phyloP scores from a whole-genome alignment of 2,797 vertebrate genomes.

The Sphenodon punctatus region DNA sequence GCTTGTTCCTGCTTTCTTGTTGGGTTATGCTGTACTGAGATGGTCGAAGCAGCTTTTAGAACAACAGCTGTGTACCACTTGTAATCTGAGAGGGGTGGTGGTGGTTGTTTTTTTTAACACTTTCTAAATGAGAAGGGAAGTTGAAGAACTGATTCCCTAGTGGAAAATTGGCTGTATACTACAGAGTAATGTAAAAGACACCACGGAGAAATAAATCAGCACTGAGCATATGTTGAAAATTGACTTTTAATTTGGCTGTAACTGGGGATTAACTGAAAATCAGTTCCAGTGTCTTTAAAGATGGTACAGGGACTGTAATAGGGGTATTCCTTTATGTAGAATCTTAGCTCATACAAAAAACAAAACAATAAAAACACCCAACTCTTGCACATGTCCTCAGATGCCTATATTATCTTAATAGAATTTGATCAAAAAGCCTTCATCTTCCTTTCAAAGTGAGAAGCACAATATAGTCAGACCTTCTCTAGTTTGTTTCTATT shows the following conservation, averaged over 20 bases:
- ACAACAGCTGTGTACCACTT: neutral
- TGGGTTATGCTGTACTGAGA: slow-evolving; percentile 1
- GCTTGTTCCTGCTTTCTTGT: neutral
- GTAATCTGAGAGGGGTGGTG: too few relatives aligned
- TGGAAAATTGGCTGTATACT: slow-evolving; percentile 49
- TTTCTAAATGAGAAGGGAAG: slow-evolving; percentile 21
- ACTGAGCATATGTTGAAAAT: slow-evolving; percentile 60
- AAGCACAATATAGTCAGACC: neutral
- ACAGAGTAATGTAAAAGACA: slow-evolving; percentile 34
- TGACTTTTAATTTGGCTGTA: slow-evolving; percentile 64
- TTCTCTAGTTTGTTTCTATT: slow-evolving; percentile 26
- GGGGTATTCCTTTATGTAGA: slow-evolving; percentile 39
- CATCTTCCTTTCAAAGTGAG: slow-evolving; percentile 25
- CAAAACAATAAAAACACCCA: neutral
- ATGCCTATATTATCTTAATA: slow-evolving; percentile 36
- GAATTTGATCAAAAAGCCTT: slow-evolving; percentile 40
- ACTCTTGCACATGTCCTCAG: slow-evolving; percentile 19
- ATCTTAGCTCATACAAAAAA: neutral
- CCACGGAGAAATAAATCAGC: slow-evolving; percentile 53
- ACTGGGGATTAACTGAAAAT: slow-evolving; percentile 47
- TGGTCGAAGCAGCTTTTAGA: slow-evolving; percentile 29
- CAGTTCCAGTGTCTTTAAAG: neutral
- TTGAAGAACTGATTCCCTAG: slow-evolving; percentile 54
- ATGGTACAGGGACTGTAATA: slow-evolving; percentile 33
- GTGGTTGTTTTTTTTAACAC: too few relatives aligned